These are phyloP conservation scores for Anguilla marmorata DNA, from an alignment of 2,797 vertebrate species.

Conservation along the genomic window DNA sequence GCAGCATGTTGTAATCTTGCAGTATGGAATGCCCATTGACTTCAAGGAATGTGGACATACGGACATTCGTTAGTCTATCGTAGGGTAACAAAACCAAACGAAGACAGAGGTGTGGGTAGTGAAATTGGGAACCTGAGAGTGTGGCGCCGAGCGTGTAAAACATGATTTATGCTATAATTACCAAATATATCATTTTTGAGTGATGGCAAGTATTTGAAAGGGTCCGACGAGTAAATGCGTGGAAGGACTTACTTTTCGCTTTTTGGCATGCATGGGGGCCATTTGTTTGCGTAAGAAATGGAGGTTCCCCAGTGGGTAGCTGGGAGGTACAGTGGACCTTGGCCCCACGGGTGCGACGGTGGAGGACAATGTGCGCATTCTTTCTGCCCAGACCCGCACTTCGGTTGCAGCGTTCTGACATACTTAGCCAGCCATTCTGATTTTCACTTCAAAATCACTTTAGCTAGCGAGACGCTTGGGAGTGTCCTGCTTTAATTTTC, in stretches of 20 bases:
- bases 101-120: neutral
- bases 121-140: neutral
- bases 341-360: neutral
- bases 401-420: too few species aligned
- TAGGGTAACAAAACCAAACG: slow-evolving; percentile 7
- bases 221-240: neutral
- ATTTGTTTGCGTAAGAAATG: neutral
- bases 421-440: neutral
- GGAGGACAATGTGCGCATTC: slow-evolving; percentile 7
- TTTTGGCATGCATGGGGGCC: neutral
- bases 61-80: neutral
- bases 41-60: neutral
- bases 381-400: neutral
- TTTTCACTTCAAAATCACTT: neutral
- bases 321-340: neutral
- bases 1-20: neutral
- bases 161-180: neutral
- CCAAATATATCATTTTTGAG: neutral
- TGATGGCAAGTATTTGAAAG: neutral
- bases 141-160: neutral
- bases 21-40: neutral
- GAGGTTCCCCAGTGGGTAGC: neutral
- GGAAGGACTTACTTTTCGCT: neutral
- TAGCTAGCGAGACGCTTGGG: neutral
- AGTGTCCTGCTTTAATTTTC: neutral